Base-by-base conservation (phyloP, 2,113 vertebrate genomes). In the Daboia siamensis region DNA sequence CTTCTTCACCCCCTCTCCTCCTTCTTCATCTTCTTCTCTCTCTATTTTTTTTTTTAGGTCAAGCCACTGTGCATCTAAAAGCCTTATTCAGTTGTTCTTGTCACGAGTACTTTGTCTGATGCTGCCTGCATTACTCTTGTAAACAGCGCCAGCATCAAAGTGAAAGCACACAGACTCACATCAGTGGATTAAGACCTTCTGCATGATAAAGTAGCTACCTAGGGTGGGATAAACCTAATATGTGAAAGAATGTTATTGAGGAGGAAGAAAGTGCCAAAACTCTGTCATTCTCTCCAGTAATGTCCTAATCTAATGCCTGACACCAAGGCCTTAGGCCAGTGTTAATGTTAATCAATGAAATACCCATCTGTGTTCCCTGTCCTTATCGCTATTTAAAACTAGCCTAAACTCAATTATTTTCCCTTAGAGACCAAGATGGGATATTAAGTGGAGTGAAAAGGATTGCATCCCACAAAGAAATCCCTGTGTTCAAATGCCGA, bases 191-290 rank as follows among this genome's bases (percentile, higher is more conserved):
- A 99, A 98, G 98, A 98, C 98, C 98, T 99, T 99, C 99, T 99
- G 99, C 99, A 99, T 99, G 99, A 99, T 99, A 99, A 99, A 99
- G 99, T 99, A 98, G 98, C 99, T 99, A 99, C 99, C 99, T 99
- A 99, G 99, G 98, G 98, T 98, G 98, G 99, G 98, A 99, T 99
- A 99, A 99, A 99, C 98, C 98, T 99, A 99, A 99, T 99, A 99
- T 99, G 99, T 99, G 98, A 99, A 99, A 99, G 99, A 99, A 99
- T 99, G 99, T 99, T 99, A 99, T 99, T 99, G 98, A 99, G 98
- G 98, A 98, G 98, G 98, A 99, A 99, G 99, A 99, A 99, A 99
- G 98, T 99, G 98, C 98, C 98, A 99, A 99, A 99, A 99, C 99
- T 99, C 98, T 98, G 98, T 99, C 98, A 98, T 99, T 99, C 99